Evolutionary conservation across 2,113 vertebrate genomes (phyloP), one percentile per base, ranked within the genome.

Genomic region (Perca fluviatilis): DNA sequence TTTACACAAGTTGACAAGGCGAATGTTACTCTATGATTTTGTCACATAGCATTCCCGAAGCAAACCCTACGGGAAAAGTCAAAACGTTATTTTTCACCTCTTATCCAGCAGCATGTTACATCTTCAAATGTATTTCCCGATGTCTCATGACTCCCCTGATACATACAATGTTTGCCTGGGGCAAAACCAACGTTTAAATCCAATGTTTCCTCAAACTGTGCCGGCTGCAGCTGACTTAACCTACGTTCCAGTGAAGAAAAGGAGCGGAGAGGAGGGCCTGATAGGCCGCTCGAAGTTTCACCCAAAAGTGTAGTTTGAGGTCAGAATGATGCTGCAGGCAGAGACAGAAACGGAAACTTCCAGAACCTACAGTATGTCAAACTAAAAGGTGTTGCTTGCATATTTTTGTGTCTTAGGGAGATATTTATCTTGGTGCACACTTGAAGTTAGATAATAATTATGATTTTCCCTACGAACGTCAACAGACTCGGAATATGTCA

Each of bases 261-360:
- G 61, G 19, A 79, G 74, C 2, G 8, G 46, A 63, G 47, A 43
- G 18, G 56, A 40, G 16, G 54, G 10, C 40, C 40, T 43, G 40
- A 11, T 43, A 10, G 11, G 10, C 40, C 10, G 40, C 40, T 11
- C 10, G 9, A 43, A 15, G 51, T 70, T 66, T 73, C 65, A 70
- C 50, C 65, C 62, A 14, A 23, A 79, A 67, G 43, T 49, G 51
- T 54, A 46, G 72, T 77, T 82, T 67, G 60, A 60, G 81, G 58
- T 85, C 85, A 86, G 78, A 43, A 9, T 65, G 74, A 53, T 69
- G 83, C 78, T 86, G 72, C 76, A 53, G 82, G 50, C 77, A 36
- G 47, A 61, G 56, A 58, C 64, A 40, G 14, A 77, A 78, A 78
- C 70, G 50, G 68, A 77, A 69, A 51, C 21, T 16, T 67, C 30